Conservation (phyloP, 1,140 invertebrate species). For the Wasmannia auropunctata region DNA sequence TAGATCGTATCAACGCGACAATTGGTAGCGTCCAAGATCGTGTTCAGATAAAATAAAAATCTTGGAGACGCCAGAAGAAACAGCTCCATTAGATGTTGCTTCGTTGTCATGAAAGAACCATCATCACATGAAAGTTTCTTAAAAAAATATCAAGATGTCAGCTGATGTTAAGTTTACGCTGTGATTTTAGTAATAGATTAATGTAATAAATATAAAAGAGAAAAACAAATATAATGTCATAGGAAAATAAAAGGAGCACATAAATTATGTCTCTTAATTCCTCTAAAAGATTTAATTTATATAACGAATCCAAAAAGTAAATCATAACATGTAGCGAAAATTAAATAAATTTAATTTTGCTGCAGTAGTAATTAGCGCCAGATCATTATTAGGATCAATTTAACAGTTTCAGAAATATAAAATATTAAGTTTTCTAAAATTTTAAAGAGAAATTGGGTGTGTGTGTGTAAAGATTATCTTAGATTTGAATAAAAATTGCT, state of each 20-base stretch:
- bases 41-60: conserved; percentile 72
- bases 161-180: background rate
- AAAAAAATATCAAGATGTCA: background rate
- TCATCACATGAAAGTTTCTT: background rate
- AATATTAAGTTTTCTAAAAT: background rate
- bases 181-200: background rate
- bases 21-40: conserved; percentile 74
- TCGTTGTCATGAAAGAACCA: background rate
- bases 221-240: background rate
- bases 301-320: background rate
- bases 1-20: conserved; percentile 72
- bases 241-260: background rate
- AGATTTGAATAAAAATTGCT: conserved; percentile 9
- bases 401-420: background rate
- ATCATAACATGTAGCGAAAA: background rate
- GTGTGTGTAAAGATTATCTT: background rate
- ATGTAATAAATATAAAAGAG: background rate
- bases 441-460: background rate
- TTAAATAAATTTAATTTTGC: background rate
- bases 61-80: conserved; percentile 33
- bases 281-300: no score
- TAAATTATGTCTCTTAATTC: no score
- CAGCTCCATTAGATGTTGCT: conserved; percentile 64
- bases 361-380: background rate
- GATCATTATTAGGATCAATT: background rate